Evolutionary conservation across 2,113 vertebrate species (phyloP).

Genomic region (Brienomyrus brachyistius): DNA sequence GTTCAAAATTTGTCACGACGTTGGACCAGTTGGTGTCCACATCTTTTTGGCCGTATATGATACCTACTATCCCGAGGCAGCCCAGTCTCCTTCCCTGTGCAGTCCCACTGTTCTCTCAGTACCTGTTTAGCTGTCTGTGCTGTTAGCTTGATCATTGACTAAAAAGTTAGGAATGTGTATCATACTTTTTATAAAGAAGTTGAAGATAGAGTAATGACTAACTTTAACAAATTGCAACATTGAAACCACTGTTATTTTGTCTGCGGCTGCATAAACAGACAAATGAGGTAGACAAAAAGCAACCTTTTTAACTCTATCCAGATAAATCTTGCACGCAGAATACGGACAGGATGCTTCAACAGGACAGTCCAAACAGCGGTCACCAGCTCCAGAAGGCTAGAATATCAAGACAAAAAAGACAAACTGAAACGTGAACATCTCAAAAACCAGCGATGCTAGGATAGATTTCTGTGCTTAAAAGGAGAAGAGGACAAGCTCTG

Average conservation of each 20-base stretch:
- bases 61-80: neutral
- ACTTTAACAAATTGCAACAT: neutral
- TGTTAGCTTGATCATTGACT: neutral
- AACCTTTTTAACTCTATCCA: slow-evolving; percentile 61
- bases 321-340: slow-evolving; percentile 70
- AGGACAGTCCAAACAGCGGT: slow-evolving; percentile 65
- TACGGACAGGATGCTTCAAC: slow-evolving; percentile 63
- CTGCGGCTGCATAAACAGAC: neutral
- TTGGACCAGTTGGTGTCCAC: neutral
- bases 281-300: neutral
- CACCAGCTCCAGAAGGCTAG: slow-evolving; percentile 62
- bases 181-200: neutral
- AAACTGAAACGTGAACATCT: neutral
- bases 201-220: neutral
- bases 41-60: neutral
- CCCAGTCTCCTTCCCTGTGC: neutral
- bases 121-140: neutral
- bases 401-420: neutral
- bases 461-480: neutral
- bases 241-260: neutral
- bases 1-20: neutral
- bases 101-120: neutral
- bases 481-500: neutral
- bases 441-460: neutral
- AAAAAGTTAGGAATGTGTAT: neutral